A percentile compares a stretch with the other conserved stretches of the same genome.
Evolutionary conservation across 2,113 vertebrate species (phyloP).

Genomic region (Ptilorrhoa leucosticta): DNA sequence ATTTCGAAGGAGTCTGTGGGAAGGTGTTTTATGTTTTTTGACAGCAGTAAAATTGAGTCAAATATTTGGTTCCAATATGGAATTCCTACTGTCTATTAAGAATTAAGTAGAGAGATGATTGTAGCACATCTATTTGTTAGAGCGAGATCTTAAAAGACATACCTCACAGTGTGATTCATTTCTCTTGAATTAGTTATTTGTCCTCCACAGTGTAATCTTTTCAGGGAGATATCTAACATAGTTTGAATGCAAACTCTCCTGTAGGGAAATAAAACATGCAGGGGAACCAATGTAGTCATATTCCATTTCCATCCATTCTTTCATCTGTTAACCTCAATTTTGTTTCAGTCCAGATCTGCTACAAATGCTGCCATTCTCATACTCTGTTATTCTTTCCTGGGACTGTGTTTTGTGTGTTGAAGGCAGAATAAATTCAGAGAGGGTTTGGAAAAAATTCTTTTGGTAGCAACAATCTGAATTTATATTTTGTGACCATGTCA

Average conservation of each 20-base stretch:
- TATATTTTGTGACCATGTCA: background rate
- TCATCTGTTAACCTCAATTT: background rate
- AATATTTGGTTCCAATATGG: background rate
- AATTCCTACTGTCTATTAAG: background rate
- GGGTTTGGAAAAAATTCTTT: background rate
- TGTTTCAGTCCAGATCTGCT: background rate
- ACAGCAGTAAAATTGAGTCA: background rate
- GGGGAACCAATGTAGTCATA: background rate
- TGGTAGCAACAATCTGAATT: background rate
- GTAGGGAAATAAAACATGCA: background rate
- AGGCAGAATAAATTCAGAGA: background rate
- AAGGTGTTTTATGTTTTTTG: background rate
- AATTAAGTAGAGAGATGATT: conserved; percentile 3
- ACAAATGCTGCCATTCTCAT: background rate
- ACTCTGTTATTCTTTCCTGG: background rate
- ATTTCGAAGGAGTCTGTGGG: background rate
- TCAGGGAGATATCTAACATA: background rate
- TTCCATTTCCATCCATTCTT: conserved; percentile 3
- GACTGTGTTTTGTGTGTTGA: background rate
- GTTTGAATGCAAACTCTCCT: conserved; percentile 12
- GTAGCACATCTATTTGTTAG: background rate
- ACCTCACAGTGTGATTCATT: background rate
- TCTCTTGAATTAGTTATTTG: conserved; percentile 35
- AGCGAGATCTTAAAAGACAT: background rate
- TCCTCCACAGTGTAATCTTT: background rate